phyloP scores from a whole-genome alignment of 2,113 vertebrate genomes.

The Malurus melanocephalus region DNA sequence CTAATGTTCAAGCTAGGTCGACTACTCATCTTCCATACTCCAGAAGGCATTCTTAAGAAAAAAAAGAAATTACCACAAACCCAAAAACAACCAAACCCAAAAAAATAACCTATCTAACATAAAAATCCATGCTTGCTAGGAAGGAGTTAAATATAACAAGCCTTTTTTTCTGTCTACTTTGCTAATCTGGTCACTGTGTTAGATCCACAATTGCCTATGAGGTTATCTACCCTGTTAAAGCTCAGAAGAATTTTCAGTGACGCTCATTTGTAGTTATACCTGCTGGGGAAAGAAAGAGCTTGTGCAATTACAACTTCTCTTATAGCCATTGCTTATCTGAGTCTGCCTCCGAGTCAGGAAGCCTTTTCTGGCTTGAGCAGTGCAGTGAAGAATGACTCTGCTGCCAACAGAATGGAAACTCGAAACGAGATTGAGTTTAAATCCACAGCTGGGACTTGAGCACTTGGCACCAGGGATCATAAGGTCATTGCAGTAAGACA shows the following conservation, averaged over 20 bases:
- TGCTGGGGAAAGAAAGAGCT: constrained; percentile 52
- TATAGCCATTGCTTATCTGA: constrained; percentile 59
- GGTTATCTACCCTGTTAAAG: constrained; percentile 47
- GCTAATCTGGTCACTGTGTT: constrained; percentile 31
- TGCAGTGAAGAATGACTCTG: constrained; percentile 64
- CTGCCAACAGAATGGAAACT: constrained; percentile 64
- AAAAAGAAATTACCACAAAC: too few relatives aligned
- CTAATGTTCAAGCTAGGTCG: neutral
- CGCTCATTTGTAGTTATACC: constrained; percentile 34
- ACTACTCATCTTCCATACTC: neutral
- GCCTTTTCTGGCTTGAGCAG: constrained; percentile 50
- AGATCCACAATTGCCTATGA: constrained; percentile 28
- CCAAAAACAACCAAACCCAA: neutral
- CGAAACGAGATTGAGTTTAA: constrained; percentile 71
- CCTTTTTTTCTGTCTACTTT: constrained; percentile 5
- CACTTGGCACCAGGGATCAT: constrained; percentile 59
- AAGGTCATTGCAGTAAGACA: constrained; percentile 62
- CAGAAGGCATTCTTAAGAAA: neutral
- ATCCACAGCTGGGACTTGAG: constrained; percentile 66
- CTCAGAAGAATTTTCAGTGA: constrained; percentile 55
- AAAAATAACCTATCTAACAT: neutral
- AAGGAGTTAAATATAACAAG: constrained; percentile 29
- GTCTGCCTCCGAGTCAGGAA: constrained; percentile 18
- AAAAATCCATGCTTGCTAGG: neutral
- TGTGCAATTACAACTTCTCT: constrained; percentile 62